Percentiles rank a stretch among this genome's conserved stretches.
Conservation (phyloP, 2,888 invertebrate species). For the Leptopilina drosophilae region DNA sequence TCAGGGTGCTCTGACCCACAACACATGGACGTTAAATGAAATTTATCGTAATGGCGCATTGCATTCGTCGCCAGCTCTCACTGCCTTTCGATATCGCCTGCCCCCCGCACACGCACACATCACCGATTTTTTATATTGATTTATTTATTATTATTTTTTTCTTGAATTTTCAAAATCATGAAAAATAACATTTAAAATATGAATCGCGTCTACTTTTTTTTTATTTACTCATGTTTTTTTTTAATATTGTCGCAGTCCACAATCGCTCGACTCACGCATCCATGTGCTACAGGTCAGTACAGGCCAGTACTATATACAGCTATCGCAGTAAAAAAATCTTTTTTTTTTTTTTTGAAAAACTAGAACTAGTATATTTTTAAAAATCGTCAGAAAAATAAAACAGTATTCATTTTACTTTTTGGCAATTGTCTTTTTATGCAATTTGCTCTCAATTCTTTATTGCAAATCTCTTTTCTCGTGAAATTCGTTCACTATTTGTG, state of each 20-base stretch:
- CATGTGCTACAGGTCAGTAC: slow-evolving; percentile 78
- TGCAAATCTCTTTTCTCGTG: no score
- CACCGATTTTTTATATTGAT: slow-evolving; percentile 60
- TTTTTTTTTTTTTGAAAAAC: background rate
- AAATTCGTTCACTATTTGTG: no score
- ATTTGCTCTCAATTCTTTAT: no score
- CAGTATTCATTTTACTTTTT: no score
- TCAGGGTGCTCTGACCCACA: slow-evolving; percentile 77
- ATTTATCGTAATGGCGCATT: slow-evolving; percentile 50
- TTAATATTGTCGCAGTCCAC: slow-evolving; percentile 69
- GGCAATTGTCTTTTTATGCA: no score
- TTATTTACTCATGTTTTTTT: slow-evolving; percentile 44
- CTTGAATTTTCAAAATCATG: slow-evolving; percentile 2
- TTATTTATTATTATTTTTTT: no score
- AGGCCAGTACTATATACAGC: slow-evolving; percentile 76
- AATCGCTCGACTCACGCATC: slow-evolving; percentile 75
- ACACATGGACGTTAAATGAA: slow-evolving; percentile 75
- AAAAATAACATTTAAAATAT: slow-evolving; percentile 52
- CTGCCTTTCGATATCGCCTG: slow-evolving; percentile 57
- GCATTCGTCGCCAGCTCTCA: slow-evolving; percentile 43
- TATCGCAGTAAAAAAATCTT: slow-evolving; percentile 60
- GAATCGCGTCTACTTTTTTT: slow-evolving; percentile 53
- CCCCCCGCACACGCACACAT: slow-evolving; percentile 73
- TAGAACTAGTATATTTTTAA: background rate
- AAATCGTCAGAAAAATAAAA: background rate